Percentiles rank a stretch among this genome's conserved stretches.
Conservation (phyloP, 2,113 vertebrate genomes). For the Phasianus colchicus region DNA sequence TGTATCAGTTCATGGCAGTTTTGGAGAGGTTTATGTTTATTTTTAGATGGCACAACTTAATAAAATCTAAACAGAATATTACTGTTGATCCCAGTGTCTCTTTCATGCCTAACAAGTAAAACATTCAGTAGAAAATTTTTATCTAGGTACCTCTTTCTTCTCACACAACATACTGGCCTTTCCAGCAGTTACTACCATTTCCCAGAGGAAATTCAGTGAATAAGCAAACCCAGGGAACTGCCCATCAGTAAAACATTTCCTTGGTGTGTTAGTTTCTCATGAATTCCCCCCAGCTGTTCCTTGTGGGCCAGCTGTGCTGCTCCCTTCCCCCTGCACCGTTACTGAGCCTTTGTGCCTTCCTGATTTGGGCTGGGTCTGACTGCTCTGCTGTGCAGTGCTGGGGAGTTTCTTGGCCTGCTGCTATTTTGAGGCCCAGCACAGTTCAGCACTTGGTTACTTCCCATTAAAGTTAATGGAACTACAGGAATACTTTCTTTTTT, state of each 20-base stretch:
- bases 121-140: not conserved
- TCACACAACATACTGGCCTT: not conserved
- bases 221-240: not conserved
- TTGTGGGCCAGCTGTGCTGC: not conserved
- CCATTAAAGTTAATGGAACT: conserved; percentile 27
- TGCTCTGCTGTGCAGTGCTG: not conserved
- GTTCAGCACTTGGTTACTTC: conserved; percentile 28
- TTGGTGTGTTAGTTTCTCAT: not conserved
- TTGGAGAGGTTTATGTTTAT: not conserved
- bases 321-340: not conserved
- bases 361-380: not conserved
- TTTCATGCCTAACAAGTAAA: not conserved
- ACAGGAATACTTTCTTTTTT: not conserved
- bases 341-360: not conserved
- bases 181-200: not conserved
- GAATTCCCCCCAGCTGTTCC: not conserved
- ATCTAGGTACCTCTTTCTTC: not conserved
- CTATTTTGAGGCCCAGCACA: conserved; percentile 31
- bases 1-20: not conserved
- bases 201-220: not conserved
- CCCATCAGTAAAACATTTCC: not conserved
- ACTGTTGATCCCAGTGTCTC: not conserved
- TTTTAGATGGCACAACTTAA: not conserved
- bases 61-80: not conserved
- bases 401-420: conserved; percentile 27